Evolutionary conservation across 2,888 invertebrate species (phyloP), one percentile per base, ranked within the genome.

Genomic region (Sipha maydis): DNA sequence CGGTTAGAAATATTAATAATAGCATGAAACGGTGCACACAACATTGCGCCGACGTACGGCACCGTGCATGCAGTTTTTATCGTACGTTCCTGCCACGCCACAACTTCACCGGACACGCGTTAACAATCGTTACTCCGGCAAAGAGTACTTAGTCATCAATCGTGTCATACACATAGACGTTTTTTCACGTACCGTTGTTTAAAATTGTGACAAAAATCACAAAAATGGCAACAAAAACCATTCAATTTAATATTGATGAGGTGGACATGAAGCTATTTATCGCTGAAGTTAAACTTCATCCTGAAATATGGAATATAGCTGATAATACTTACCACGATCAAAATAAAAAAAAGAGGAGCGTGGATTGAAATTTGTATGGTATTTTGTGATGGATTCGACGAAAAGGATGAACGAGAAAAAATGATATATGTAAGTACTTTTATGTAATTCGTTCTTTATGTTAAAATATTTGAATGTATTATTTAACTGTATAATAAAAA

Each of bases 381-480:
- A 11, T 76, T 48, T 76, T 76, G 76, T 48, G 41, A 76, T n/a
- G 48, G 48, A 48, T 76, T 76, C 76, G 48, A 76, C 14, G 76
- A 76, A 76, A 76, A 76, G 41, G n/a, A 76, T 76, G 76, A 76
- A n/a, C 25, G n/a, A 5, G 38, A 76, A 77, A 77, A 77, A 75
- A 73, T 73, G 34, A 76, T 8, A 48, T 48, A 76, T 48, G n/a
- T 76, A 41, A 41, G 76, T 76, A 48, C 17, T 48, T 76, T 48
- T 28, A 76, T 48, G n/a, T 76, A 48, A 28, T 48, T 48, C 17
- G 76, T 76, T 76, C 17, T 76, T 76, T 48, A 76, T 76, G n/a
- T 48, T 48, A 76, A 38, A 73, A 38, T 73, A 34, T 73, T 41
- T 76, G n/a, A 76, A 41, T 76, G 41, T 5, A 76, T 41, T 76